Evolutionary conservation across 1,140 invertebrate species (phyloP).

Genomic region (Pachypeltis micranthus): DNA sequence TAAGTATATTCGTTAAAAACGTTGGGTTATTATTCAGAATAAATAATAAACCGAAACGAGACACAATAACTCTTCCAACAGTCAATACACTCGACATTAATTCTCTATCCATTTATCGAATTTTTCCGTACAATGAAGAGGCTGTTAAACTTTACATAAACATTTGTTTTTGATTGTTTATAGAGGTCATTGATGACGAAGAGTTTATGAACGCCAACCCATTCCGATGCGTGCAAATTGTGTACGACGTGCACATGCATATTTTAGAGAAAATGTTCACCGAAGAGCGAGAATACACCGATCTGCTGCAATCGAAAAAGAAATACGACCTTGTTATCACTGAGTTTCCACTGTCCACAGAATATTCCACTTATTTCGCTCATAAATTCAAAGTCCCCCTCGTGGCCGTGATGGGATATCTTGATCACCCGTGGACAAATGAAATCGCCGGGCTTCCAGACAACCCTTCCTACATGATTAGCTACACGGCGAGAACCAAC

Average conservation of each 20-base stretch:
- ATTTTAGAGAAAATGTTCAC: neutral
- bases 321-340: neutral
- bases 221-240: neutral
- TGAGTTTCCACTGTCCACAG: neutral
- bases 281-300: neutral
- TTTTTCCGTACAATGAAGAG: too few relatives aligned
- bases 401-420: neutral
- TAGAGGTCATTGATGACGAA: conserved; percentile 1
- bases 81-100: too few relatives aligned
- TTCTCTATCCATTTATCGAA: too few relatives aligned
- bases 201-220: neutral
- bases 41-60: too few relatives aligned
- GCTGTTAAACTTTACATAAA: too few relatives aligned
- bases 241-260: neutral
- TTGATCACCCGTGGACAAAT: conserved; percentile 12
- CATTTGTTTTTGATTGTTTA: neutral
- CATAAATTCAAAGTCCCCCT: neutral
- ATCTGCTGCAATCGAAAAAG: neutral
- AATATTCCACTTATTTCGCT: neutral
- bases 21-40: too few relatives aligned
- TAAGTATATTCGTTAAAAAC: too few relatives aligned
- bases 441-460: conserved; percentile 20
- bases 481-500: conserved; percentile 8
- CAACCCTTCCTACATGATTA: conserved; percentile 19
- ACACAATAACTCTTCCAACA: too few relatives aligned